Conservation (phyloP, 2,113 vertebrate species). For the Tinamus guttatus region DNA sequence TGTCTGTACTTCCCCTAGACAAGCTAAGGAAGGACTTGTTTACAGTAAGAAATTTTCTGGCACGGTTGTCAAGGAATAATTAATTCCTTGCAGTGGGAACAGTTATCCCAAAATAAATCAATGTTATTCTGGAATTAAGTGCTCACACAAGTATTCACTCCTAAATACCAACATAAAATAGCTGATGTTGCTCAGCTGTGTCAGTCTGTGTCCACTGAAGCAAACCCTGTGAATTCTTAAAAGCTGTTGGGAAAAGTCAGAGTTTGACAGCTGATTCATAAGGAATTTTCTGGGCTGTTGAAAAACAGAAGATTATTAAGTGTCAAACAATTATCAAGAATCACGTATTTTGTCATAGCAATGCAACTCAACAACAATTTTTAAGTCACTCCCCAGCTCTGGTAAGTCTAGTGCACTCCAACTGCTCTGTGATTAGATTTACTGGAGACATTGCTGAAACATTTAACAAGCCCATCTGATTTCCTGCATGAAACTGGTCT, state of each 20-base stretch:
- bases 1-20: background rate
- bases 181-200: background rate
- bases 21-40: background rate
- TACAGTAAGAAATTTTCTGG: constrained; percentile 2
- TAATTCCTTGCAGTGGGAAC: background rate
- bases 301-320: background rate
- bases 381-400: background rate
- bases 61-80: background rate
- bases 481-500: background rate
- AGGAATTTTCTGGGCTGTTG: constrained; percentile 1
- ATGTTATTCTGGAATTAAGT: background rate
- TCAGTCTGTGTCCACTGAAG: background rate
- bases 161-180: background rate
- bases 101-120: constrained; percentile 17
- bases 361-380: background rate
- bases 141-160: background rate
- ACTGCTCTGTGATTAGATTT: background rate
- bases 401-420: background rate
- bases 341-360: background rate
- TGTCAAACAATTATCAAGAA: background rate
- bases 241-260: constrained; percentile 16
- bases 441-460: background rate
- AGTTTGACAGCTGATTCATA: background rate
- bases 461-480: background rate
- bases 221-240: background rate